A percentile compares a stretch with the other conserved stretches of the same genome.
phyloP scores from a whole-genome alignment of 2,888 invertebrate species.

The Metallyticus violacea region DNA sequence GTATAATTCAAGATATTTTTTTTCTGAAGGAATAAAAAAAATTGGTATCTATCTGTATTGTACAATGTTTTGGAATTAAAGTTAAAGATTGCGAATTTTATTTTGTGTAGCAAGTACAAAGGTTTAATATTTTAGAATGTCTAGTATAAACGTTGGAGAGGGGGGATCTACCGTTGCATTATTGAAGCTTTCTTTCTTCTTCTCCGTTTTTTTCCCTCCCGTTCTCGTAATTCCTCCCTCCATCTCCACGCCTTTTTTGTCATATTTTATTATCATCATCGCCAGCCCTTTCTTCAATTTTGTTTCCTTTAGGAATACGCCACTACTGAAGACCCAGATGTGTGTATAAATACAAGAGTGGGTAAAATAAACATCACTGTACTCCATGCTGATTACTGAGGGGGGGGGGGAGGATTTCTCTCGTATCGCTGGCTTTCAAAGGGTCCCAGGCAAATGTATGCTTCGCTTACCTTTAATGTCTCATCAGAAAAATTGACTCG shows the following conservation, averaged over 20 bases:
- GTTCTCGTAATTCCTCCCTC: background rate
- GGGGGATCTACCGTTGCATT: background rate
- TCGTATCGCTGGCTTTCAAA: constrained; percentile 33
- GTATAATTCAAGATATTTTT: too few species aligned
- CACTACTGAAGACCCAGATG: background rate
- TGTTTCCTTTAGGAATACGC: background rate
- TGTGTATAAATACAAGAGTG: background rate
- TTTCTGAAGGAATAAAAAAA: too few species aligned
- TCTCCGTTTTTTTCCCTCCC: background rate
- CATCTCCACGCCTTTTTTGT: background rate
- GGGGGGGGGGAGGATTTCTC: constrained; percentile 19
- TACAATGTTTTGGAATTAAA: too few species aligned
- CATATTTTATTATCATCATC: background rate
- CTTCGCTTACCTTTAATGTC: background rate
- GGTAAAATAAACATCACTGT: background rate
- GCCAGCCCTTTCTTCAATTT: background rate
- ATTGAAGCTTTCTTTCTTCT: background rate
- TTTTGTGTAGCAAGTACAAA: too few species aligned
- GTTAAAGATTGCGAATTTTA: too few species aligned
- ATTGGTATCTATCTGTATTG: too few species aligned
- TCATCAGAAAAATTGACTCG: background rate
- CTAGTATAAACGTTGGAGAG: too few species aligned
- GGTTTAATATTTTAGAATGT: background rate
- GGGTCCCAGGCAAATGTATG: constrained; percentile 32
- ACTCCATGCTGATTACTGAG: background rate